Evolutionary conservation across 37 sponge, comb jelly and placozoan species (phyloP).

Genomic region (Axinella damicornis): DNA sequence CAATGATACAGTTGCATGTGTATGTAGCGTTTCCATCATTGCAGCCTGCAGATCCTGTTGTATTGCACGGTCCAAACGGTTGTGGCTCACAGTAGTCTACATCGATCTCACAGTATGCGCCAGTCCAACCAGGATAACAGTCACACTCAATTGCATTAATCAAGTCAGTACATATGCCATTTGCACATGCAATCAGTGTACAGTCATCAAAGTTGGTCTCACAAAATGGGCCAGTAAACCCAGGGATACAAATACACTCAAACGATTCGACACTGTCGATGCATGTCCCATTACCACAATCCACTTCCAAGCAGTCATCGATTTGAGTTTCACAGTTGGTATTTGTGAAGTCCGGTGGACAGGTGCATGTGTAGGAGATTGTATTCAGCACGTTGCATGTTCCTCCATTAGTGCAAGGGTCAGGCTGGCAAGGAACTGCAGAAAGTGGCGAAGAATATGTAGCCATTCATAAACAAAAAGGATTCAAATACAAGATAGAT

Average conservation of each 20-base stretch:
- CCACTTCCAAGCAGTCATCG: constrained; percentile 32
- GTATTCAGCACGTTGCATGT: neutral
- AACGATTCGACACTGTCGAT: constrained; percentile 23
- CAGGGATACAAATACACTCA: constrained; percentile 59
- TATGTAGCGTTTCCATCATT: constrained; percentile 33
- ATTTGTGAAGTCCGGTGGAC: constrained; percentile 37
- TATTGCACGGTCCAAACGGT: constrained; percentile 24
- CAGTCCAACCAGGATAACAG: constrained; percentile 77
- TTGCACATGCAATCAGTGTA: constrained; percentile 34
- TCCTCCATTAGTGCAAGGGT: constrained; percentile 37
- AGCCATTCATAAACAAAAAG: too few relatives aligned
- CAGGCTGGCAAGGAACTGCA: constrained; percentile 27
- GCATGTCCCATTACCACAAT: constrained; percentile 32
- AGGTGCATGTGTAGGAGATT: constrained; percentile 7
- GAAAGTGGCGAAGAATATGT: too few relatives aligned
- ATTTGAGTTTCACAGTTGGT: neutral
- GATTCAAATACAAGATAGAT: too few relatives aligned
- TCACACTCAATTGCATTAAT: constrained; percentile 40
- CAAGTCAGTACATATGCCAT: constrained; percentile 45
- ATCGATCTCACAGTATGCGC: constrained; percentile 50
- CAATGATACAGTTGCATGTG: constrained; percentile 56
- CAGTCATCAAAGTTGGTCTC: constrained; percentile 68
- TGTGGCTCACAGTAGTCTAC: constrained; percentile 66
- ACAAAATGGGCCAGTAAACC: constrained; percentile 74
- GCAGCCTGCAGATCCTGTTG: constrained; percentile 4